phyloP scores from a whole-genome alignment of 2,113 vertebrate genomes.

The Syrmaticus mikado region DNA sequence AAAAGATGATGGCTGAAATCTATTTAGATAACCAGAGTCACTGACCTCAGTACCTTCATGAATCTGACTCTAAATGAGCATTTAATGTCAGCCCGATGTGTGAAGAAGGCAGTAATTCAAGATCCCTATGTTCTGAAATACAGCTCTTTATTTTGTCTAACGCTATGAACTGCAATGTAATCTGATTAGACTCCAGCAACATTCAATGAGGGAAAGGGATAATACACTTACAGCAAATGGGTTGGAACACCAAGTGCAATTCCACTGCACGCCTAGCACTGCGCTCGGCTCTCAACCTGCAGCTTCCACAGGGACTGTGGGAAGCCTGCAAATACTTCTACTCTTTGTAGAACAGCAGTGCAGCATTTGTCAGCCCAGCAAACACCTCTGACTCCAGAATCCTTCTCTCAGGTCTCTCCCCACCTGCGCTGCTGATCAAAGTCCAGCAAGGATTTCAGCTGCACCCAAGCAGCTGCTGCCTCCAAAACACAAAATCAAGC shows the following conservation, averaged over 20 bases:
- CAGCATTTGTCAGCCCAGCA: background rate
- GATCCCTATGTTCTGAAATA: background rate
- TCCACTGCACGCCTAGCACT: background rate
- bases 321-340: background rate
- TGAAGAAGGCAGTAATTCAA: constrained; percentile 16
- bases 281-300: background rate
- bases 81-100: background rate
- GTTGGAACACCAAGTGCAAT: constrained; percentile 16
- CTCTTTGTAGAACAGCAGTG: background rate
- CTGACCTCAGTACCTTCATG: background rate
- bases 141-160: background rate
- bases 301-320: background rate
- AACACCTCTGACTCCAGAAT: background rate
- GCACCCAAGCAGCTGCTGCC: background rate
- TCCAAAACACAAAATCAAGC: background rate
- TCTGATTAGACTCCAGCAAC: constrained; percentile 19
- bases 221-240: constrained; percentile 55
- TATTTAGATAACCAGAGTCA: background rate
- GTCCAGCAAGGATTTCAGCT: background rate
- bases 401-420: background rate
- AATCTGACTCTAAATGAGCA: background rate
- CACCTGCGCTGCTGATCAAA: background rate
- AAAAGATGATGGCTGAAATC: background rate
- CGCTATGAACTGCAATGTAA: background rate
- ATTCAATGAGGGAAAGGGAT: constrained; percentile 30